Base-by-base conservation (phyloP, 2,888 invertebrate genomes). In the Anticlea derivata region DNA sequence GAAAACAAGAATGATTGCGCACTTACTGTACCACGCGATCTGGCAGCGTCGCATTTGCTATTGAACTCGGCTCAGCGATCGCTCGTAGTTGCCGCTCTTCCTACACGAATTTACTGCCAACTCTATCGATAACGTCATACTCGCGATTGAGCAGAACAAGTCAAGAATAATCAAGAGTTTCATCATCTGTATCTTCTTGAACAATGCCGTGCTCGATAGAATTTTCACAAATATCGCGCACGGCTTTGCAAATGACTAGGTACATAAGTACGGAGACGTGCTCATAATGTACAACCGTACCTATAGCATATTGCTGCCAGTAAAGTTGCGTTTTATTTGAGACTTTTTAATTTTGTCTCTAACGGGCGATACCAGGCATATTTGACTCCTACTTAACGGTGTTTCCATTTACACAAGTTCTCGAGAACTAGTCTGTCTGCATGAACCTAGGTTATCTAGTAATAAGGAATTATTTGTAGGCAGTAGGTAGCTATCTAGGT, bases 31-130 rank as follows among this genome's bases (percentile, higher is more conserved):
- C 29, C 17, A 10, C 7, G 55, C 48, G 55, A 46, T 41, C 34
- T 61, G 63, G 62, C 65, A 66, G 63, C 60, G 57, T 49, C 49
- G 55, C 57, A 46, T 37, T 48, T 27, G 24, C 35, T 48, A 24
- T n/a, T 41, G 13, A 22, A 43, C 26, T 41, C 31, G 37, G 34
- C 31, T 29, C 20, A 27, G 27, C 50, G 22, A 34, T 34, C 30
- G 37, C 11, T 58, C 61, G 61, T 31, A 41, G 67, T 63, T 65
- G 67, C 65, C 65, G 48, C 55, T 63, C 63, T 55, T 54, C 29
- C 48, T 43, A 46, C 38, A 24, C 41, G 44, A 63, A 43, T 46
- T 35, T 52, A 44, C 44, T 23, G 44, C 51, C 53, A 56, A 53
- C 45, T 61, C 41, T 24, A 41, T 44, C 45, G 43, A 37, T 46